phyloP scores from a whole-genome alignment of 1,140 invertebrate genomes.

The Rhopalosiphum padi region DNA sequence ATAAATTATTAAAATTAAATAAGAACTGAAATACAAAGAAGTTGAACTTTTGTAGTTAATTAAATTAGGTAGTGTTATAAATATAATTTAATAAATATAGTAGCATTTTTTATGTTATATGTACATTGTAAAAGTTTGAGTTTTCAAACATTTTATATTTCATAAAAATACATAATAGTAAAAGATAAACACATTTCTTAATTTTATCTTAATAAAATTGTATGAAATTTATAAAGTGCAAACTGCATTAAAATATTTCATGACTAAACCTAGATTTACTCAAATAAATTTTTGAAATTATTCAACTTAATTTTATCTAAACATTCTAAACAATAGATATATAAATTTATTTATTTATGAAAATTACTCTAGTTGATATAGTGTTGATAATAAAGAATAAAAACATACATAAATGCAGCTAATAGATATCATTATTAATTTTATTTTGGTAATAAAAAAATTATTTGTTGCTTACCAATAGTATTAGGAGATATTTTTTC shows the following conservation, averaged over 20 bases:
- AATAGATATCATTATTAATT: background rate
- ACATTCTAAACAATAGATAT: background rate
- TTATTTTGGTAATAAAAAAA: background rate
- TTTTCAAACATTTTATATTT: too few relatives aligned
- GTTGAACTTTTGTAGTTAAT: too few relatives aligned
- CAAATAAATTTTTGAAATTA: background rate
- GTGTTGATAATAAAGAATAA: background rate
- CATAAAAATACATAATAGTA: too few relatives aligned
- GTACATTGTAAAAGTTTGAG: too few relatives aligned
- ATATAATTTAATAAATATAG: too few relatives aligned
- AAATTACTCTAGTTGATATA: background rate
- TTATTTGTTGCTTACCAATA: conserved; percentile 36
- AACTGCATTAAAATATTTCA: background rate
- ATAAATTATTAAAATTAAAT: too few relatives aligned
- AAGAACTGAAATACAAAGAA: too few relatives aligned
- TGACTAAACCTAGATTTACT: background rate
- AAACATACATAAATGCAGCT: background rate
- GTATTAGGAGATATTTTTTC: conserved; percentile 41
- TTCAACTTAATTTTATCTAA: background rate
- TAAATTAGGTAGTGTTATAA: too few relatives aligned
- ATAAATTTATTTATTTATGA: background rate
- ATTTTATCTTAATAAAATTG: too few relatives aligned
- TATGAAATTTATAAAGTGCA: background rate
- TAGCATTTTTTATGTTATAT: too few relatives aligned
- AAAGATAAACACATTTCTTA: too few relatives aligned